Conservation (phyloP, 2,797 vertebrate species). For the Peromyscus attwateri region DNA sequence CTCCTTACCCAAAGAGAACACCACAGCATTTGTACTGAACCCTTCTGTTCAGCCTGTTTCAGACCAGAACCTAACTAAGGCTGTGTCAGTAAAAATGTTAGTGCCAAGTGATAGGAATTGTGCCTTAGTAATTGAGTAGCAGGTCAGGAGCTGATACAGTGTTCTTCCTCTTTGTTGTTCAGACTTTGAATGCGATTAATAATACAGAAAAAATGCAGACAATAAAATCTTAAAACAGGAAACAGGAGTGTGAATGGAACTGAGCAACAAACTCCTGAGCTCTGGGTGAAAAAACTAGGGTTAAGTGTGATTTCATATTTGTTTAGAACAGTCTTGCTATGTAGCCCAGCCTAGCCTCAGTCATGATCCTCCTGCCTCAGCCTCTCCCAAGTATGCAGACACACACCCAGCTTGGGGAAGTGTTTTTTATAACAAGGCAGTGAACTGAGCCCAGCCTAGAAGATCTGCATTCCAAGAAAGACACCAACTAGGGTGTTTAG, state of each 20-base stretch:
- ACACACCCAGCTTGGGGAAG: not conserved
- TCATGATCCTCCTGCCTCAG: not conserved
- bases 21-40: not conserved
- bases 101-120: not conserved
- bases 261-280: not conserved
- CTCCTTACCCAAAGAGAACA: not conserved
- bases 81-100: conserved; percentile 32
- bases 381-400: not conserved
- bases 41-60: conserved; percentile 1
- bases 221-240: not conserved
- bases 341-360: not conserved
- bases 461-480: not conserved
- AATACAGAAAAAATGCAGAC: not conserved
- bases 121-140: not conserved
- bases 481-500: not conserved
- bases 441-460: not conserved
- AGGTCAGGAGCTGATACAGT: not conserved
- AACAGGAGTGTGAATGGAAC: not conserved
- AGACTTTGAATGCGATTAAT: not conserved
- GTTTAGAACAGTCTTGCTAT: not conserved
- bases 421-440: not conserved
- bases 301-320: not conserved
- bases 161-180: not conserved
- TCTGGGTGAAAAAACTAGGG: not conserved
- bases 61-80: not conserved